A percentile compares a stretch with the other conserved stretches of the same genome.
phyloP scores from a whole-genome alignment of 2,113 vertebrate genomes.

The Syrmaticus mikado region DNA sequence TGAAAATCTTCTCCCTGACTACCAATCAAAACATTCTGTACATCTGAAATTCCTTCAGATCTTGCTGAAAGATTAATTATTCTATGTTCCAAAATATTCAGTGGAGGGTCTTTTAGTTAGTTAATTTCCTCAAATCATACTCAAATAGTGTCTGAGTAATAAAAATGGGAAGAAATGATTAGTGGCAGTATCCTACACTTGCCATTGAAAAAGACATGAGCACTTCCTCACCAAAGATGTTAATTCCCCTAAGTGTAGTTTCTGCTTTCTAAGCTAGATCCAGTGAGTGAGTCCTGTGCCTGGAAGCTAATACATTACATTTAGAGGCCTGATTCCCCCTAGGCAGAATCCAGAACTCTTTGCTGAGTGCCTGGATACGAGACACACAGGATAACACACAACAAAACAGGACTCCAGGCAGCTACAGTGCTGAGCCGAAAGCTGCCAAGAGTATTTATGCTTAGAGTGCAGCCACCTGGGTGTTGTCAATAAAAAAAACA shows the following conservation, averaged over 20 bases:
- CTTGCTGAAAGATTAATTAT: conserved; percentile 44
- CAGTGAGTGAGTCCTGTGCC: background rate
- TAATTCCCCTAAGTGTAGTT: background rate
- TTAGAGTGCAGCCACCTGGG: background rate
- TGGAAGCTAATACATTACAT: background rate
- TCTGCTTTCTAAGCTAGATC: background rate
- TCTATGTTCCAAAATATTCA: conserved; percentile 55
- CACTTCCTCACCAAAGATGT: background rate
- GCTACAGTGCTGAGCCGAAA: background rate
- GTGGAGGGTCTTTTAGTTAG: conserved; percentile 51
- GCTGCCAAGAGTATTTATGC: background rate
- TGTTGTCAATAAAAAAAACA: background rate
- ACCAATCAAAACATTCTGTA: conserved; percentile 46
- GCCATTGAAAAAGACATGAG: conserved; percentile 24
- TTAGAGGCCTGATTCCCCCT: background rate
- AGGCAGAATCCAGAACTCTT: background rate
- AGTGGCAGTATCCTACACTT: conserved; percentile 1
- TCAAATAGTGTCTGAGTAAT: conserved; percentile 8
- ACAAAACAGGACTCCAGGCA: background rate
- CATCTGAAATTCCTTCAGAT: conserved; percentile 67
- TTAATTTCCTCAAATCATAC: conserved; percentile 58
- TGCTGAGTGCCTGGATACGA: background rate
- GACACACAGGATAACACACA: background rate
- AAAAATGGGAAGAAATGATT: conserved; percentile 48
- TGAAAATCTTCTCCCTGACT: conserved; percentile 56